Evolutionary conservation across 1,140 invertebrate genomes (phyloP).

Genomic region (Drosophila ogumai): DNA sequence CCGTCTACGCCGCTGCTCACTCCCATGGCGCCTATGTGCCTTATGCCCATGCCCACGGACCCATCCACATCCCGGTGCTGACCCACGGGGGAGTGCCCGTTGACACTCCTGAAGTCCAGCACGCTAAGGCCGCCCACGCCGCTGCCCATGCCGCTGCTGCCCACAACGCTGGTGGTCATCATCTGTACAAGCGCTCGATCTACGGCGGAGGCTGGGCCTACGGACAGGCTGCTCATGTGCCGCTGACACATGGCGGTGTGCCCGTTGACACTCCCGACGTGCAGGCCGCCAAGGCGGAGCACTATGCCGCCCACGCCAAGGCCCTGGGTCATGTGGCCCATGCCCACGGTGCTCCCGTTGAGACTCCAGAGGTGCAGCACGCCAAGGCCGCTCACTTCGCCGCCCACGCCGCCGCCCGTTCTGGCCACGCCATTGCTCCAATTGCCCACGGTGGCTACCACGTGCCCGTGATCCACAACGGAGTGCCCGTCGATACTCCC

Average conservation of each 20-base stretch:
- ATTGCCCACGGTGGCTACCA: slow-evolving; percentile 78
- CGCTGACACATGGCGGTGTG: slow-evolving; percentile 86
- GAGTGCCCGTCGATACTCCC: slow-evolving; percentile 87
- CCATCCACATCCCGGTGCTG: slow-evolving; percentile 75
- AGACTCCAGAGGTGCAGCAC: slow-evolving; percentile 85
- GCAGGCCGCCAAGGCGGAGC: slow-evolving; percentile 87
- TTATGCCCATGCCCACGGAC: slow-evolving; percentile 58
- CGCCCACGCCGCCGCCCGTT: slow-evolving; percentile 76
- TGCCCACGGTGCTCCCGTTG: slow-evolving; percentile 74
- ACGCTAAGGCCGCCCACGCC: slow-evolving; percentile 87
- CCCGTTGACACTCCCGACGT: slow-evolving; percentile 88
- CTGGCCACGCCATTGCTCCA: slow-evolving; percentile 61
- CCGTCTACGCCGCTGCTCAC: slow-evolving; percentile 69
- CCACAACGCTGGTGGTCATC: slow-evolving; percentile 71
- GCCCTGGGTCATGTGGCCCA: slow-evolving; percentile 85
- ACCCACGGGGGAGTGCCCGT: slow-evolving; percentile 79
- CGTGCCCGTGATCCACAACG: slow-evolving; percentile 85
- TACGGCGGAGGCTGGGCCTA: slow-evolving; percentile 74
- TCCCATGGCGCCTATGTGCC: slow-evolving; percentile 50
- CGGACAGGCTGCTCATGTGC: slow-evolving; percentile 80
- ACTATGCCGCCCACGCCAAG: slow-evolving; percentile 87
- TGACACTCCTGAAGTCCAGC: slow-evolving; percentile 87
- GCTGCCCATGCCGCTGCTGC: slow-evolving; percentile 86
- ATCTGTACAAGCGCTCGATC: slow-evolving; percentile 83
- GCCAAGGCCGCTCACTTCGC: slow-evolving; percentile 82